Evolutionary conservation across 2,113 vertebrate species (phyloP), one percentile per base, ranked within the genome.

Genomic region (Sceloporus tristichus): DNA sequence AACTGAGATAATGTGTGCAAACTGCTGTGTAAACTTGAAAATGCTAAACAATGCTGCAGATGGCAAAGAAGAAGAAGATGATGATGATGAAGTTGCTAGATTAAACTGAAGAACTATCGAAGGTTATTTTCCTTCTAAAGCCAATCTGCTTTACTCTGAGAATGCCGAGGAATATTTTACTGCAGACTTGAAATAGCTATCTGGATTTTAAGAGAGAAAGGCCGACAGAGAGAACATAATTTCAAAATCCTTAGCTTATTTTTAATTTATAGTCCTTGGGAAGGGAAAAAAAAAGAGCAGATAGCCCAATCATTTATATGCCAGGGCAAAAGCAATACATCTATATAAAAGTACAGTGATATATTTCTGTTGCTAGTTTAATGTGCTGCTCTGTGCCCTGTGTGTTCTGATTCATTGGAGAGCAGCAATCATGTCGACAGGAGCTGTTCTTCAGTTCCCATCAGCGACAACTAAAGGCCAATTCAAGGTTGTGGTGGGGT

Each of bases 291-390:
- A 96, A 97, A 96, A 96, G 96, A 96, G 97, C 96, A 96, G 95
- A 95, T 96, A 95, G 97, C 96, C 97, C 96, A 96, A 97, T 97
- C 97, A 97, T 97, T 97, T 97, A 97, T 97, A 96, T 96, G 96
- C 96, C 95, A 93, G 94, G 95, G 97, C 96, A 95, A 97, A 97
- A 97, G 97, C 96, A 96, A 97, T 97, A 96, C 97, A 97, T 97
- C 97, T 98, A 97, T 97, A 97, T 98, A 97, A 97, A 97, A 97
- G 96, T 96, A 94, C 96, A 96, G 97, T 97, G 97, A 97, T 97
- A 95, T 97, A 97, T 98, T 98, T 97, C 96, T 96, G 96, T 97
- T 96, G 96, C 97, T 96, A 94, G 96, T 97, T 97, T 97, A 98
- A 97, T 97, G 97, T 96, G 95, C 96, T 96, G 96, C 97, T 97